These are phyloP conservation scores for Microdon myrmicae DNA, from an alignment of 2,888 invertebrate genomes.

Conservation along the genomic window DNA sequence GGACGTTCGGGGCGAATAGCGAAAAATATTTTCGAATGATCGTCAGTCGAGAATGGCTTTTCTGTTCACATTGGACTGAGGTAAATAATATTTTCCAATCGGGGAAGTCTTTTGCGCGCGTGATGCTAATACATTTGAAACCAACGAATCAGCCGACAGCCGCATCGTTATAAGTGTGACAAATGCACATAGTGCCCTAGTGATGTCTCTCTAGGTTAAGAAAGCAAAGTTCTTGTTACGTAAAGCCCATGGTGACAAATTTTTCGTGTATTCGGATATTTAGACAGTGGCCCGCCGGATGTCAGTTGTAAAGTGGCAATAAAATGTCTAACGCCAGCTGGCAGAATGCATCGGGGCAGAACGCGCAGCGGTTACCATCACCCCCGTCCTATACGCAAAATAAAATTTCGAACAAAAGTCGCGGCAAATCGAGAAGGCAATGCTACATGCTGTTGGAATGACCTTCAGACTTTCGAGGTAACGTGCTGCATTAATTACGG, in stretches of 20 bases:
- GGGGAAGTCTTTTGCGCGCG: conserved; percentile 10
- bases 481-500: conserved; percentile 52
- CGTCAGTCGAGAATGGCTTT: conserved; percentile 47
- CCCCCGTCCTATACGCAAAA: conserved; percentile 39
- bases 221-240: no score
- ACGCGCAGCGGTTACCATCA: conserved; percentile 20
- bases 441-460: conserved; percentile 7
- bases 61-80: conserved; percentile 36
- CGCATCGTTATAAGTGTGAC: no score
- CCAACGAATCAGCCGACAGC: no score
- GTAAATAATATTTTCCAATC: conserved; percentile 3
- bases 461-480: conserved; percentile 52
- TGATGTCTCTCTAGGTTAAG: conserved; percentile 45
- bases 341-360: conserved; percentile 40
- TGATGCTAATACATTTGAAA: no score
- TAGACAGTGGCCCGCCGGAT: conserved; percentile 36
- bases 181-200: conserved; percentile 23
- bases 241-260: no score
- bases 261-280: no score
- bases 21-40: conserved; percentile 33
- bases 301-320: conserved; percentile 14
- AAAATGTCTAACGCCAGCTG: conserved; percentile 29
- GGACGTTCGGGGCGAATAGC: conserved; percentile 17
- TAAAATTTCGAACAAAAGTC: conserved; percentile 50
- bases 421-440: conserved; percentile 11